phyloP scores from a whole-genome alignment of 2,888 invertebrate genomes.

The Acanthopleura granulata region DNA sequence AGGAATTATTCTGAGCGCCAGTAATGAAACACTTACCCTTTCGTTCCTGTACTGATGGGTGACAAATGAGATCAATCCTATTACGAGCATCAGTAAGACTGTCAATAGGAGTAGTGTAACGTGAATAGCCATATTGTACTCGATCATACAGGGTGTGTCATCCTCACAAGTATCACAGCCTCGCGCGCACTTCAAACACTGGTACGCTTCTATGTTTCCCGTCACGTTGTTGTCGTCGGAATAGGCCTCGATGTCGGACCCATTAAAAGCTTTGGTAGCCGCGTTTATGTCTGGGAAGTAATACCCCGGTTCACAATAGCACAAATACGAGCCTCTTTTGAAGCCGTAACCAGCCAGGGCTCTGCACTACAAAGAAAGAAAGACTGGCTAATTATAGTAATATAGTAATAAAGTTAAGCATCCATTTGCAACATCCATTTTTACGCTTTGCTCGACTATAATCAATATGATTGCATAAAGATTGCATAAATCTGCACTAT shows the following conservation, averaged over 20 bases:
- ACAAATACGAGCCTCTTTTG: slow-evolving; percentile 56
- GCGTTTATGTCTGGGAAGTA: slow-evolving; percentile 58
- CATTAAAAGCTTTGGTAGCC: slow-evolving; percentile 43
- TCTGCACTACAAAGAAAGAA: slow-evolving; percentile 45
- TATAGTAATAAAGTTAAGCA: too few relatives aligned
- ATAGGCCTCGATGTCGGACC: slow-evolving; percentile 46
- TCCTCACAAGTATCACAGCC: slow-evolving; percentile 63
- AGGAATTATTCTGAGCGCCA: too few relatives aligned
- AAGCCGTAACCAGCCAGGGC: slow-evolving; percentile 54
- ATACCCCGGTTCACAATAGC: slow-evolving; percentile 56
- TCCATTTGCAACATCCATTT: too few relatives aligned
- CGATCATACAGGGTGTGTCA: slow-evolving; percentile 56
- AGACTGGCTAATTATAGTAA: neutral
- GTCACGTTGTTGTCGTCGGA: slow-evolving; percentile 32
- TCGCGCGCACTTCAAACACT: slow-evolving; percentile 53
- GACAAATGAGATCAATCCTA: slow-evolving; percentile 27
- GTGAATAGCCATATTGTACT: slow-evolving; percentile 37
- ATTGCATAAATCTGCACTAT: too few relatives aligned
- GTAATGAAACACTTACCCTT: slow-evolving; percentile 19
- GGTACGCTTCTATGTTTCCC: slow-evolving; percentile 33
- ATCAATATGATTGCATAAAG: too few relatives aligned
- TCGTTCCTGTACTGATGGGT: slow-evolving; percentile 33
- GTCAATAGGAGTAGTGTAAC: slow-evolving; percentile 40
- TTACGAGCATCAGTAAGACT: slow-evolving; percentile 29
- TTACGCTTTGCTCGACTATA: too few relatives aligned